Evolutionary conservation across 2,888 invertebrate genomes (phyloP), one percentile per base, ranked within the genome.

Genomic region (Lochmaea capreae): DNA sequence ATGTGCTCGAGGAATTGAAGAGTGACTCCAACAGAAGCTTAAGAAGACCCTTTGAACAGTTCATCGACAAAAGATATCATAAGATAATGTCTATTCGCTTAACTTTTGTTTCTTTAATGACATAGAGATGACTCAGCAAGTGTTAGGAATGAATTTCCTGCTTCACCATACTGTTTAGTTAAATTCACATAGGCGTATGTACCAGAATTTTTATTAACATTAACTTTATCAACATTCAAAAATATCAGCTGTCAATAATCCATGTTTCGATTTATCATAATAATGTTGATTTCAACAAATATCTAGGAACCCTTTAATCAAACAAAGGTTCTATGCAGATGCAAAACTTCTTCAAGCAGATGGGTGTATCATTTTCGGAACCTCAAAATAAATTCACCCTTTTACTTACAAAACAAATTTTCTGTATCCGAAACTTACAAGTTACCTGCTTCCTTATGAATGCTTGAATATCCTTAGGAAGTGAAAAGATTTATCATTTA

Each of bases 311-410:
- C 74, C 72, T 66, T 73, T 71, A 52, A 18, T 16, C 33, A 63
- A 74, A 65, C 69, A 74, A 68, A 74, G 63, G 33, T 33, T 42
- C 49, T 59, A 71, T 69, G 72, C 76, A 76, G 74, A 76, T 76
- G 76, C 71, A n/a, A 59, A 65, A 65, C 65, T 69, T 72, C 72
- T 67, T 72, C 26, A 74, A 69, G 73, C 76, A 76, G 76, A 76
- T 76, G 76, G 49, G 57, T 61, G 65, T 61, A 65, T 63, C 58
- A 65, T 68, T 67, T 63, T 66, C 67, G 61, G 71, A 75, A 75
- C 70, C 76, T 72, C 74, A 74, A 62, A 72, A 76, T 73, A 75
- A 77, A 75, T 75, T 77, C 67, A 77, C 74, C 77, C 76, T 77
- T 76, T 77, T 77, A 72, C 73, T 68, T 73, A 43, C 66, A 77